Evolutionary conservation across 2,888 invertebrate genomes (phyloP).

Genomic region (Andrena bicolor): DNA sequence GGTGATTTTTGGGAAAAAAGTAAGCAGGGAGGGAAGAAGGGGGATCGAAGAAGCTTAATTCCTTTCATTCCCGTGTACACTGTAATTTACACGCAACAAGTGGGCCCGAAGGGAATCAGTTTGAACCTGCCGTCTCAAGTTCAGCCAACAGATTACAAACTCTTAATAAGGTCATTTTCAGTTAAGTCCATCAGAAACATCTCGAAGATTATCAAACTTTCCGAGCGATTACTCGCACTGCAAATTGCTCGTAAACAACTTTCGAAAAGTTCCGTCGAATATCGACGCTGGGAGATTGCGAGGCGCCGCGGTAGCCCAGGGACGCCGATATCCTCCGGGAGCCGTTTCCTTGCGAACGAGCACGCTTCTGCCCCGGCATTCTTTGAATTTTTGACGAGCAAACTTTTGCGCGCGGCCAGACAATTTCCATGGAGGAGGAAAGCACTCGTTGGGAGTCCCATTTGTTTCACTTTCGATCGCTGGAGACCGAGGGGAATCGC

Average conservation of each 20-base stretch:
- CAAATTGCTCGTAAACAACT: constrained; percentile 32
- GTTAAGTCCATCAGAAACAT: constrained; percentile 5
- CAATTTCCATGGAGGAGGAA: constrained; percentile 6
- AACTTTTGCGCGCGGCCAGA: neutral
- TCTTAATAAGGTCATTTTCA: constrained; percentile 6
- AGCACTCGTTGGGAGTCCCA: constrained; percentile 1
- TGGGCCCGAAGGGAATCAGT: neutral
- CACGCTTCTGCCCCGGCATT: neutral
- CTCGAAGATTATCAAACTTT: constrained; percentile 6
- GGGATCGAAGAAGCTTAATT: too few relatives aligned
- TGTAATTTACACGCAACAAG: constrained; percentile 3
- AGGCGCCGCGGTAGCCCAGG: neutral
- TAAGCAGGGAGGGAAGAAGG: neutral
- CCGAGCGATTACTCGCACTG: neutral
- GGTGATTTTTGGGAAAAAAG: neutral
- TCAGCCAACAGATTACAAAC: constrained; percentile 6
- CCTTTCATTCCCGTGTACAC: neutral
- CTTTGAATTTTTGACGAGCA: constrained; percentile 17
- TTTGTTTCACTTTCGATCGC: constrained; percentile 40
- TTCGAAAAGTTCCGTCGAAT: neutral
- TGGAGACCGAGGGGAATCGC: neutral
- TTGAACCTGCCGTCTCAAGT: neutral
- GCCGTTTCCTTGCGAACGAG: neutral
- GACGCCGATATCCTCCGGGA: constrained; percentile 10
- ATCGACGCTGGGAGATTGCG: neutral